Conservation (phyloP, 2,113 vertebrate genomes). For the Heteronetta atricapilla region DNA sequence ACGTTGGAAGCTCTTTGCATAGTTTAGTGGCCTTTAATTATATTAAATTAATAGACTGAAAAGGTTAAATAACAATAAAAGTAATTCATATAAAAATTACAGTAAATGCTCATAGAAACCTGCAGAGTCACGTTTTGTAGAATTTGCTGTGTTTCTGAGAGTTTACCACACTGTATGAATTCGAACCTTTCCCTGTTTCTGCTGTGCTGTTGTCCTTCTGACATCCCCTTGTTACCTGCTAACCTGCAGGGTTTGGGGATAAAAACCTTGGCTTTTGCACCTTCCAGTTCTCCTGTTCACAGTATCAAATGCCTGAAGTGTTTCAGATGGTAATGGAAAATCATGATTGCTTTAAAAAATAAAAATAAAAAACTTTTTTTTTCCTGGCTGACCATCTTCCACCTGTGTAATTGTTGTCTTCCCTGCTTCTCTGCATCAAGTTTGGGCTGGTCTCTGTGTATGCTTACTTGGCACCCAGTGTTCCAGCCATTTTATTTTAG, state of each 20-base stretch:
- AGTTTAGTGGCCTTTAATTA: neutral
- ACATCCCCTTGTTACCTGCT: neutral
- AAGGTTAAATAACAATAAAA: neutral
- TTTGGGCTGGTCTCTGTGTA: neutral
- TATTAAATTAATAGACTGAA: neutral
- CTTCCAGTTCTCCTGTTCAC: neutral
- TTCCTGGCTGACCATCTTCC: neutral
- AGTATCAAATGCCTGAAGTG: neutral
- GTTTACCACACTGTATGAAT: neutral
- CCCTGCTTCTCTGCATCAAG: neutral
- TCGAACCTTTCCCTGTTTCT: neutral
- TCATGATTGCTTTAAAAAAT: neutral
- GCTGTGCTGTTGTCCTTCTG: neutral
- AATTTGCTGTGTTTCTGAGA: neutral
- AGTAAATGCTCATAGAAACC: neutral
- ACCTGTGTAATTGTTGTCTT: neutral
- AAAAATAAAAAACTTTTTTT: neutral
- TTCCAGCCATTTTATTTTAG: slow-evolving; percentile 26
- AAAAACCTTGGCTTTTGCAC: neutral
- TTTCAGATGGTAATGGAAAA: neutral
- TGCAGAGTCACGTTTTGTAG: neutral
- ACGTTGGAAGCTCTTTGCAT: neutral
- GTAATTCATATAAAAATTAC: neutral
- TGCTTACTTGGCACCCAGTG: neutral
- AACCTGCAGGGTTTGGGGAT: accelerated